phyloP scores from a whole-genome alignment of 1,140 invertebrate species.

The Zophobas morio region DNA sequence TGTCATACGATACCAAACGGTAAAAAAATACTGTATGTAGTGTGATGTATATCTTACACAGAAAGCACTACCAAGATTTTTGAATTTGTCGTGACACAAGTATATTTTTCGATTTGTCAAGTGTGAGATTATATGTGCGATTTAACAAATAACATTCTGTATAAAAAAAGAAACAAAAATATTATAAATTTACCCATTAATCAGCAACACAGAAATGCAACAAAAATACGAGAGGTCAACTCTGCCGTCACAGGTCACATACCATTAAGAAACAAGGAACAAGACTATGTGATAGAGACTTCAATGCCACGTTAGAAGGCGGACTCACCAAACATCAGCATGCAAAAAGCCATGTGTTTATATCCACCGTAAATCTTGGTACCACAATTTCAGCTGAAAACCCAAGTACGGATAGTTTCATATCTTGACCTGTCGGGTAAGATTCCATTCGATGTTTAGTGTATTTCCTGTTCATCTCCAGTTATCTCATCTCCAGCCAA shows the following conservation, averaged over 20 bases:
- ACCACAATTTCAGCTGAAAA: neutral
- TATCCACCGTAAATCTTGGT: too few species aligned
- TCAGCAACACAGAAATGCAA: neutral
- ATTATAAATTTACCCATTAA: conserved; percentile 1
- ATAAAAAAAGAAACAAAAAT: conserved; percentile 1
- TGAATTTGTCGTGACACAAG: too few species aligned
- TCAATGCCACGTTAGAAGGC: conserved; percentile 1
- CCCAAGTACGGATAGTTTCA: conserved; percentile 21
- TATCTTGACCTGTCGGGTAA: conserved; percentile 56
- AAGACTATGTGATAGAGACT: neutral
- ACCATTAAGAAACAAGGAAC: neutral
- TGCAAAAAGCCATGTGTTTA: too few species aligned
- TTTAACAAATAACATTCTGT: neutral
- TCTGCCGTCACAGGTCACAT: conserved; percentile 5
- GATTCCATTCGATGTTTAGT: conserved; percentile 58
- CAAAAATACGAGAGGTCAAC: neutral
- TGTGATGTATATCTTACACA: too few species aligned
- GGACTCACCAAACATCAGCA: neutral
- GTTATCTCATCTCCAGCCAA: conserved; percentile 60
- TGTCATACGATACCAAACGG: too few species aligned
- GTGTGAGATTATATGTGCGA: neutral
- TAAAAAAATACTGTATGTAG: too few species aligned
- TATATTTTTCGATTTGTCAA: too few species aligned
- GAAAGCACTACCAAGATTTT: too few species aligned
- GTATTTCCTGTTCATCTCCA: conserved; percentile 64